These are phyloP conservation scores for Brachionus rotundiformis DNA, from an alignment of 1,140 invertebrate species.

Conservation along the genomic window DNA sequence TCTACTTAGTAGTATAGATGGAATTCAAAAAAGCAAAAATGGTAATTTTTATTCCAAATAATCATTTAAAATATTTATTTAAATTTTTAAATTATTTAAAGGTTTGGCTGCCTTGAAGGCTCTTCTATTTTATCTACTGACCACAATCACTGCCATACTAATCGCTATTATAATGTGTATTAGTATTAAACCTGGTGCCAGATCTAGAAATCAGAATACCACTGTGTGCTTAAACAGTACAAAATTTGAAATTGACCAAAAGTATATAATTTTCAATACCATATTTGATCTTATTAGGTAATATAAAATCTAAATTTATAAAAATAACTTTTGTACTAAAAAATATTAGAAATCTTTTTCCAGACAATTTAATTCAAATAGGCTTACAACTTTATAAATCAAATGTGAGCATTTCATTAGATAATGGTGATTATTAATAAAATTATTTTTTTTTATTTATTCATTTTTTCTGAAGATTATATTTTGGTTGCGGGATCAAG, in stretches of 20 bases:
- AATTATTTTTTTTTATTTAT: constrained; percentile 19
- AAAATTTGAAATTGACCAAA: constrained; percentile 38
- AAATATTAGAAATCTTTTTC: constrained; percentile 25
- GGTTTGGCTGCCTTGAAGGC: constrained; percentile 56
- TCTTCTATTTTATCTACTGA: not conserved
- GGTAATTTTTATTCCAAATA: not conserved
- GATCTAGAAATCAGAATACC: constrained; percentile 63
- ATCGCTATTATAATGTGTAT: constrained; percentile 64
- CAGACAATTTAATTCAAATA: constrained; percentile 8
- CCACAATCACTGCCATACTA: not conserved
- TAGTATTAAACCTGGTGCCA: constrained; percentile 32
- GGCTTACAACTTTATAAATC: not conserved
- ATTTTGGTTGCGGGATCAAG: not conserved
- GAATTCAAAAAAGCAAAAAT: not conserved
- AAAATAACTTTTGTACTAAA: not conserved
- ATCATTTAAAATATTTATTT: not conserved
- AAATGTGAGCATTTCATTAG: not conserved
- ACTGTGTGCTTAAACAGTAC: not conserved
- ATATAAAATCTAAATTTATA: not conserved
- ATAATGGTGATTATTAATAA: constrained; percentile 37
- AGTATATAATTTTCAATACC: not conserved
- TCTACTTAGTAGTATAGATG: not conserved
- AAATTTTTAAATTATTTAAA: not conserved
- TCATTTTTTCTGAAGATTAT: constrained; percentile 46
- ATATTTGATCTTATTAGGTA: constrained; percentile 26